Evolutionary conservation across 2,113 vertebrate genomes (phyloP).

Genomic region (Ictalurus furcatus): DNA sequence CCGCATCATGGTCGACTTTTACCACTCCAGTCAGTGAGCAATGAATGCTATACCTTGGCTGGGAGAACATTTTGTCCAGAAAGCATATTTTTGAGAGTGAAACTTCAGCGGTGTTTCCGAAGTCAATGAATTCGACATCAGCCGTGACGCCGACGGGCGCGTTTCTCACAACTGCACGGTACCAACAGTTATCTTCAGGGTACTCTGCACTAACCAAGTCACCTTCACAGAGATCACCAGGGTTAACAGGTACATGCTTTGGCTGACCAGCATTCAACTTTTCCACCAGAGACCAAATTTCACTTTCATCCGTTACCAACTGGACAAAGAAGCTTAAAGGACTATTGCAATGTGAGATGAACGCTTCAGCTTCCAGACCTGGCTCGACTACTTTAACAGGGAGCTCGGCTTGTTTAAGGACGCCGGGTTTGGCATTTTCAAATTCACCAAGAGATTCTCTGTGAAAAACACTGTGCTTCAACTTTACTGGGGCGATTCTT

Average conservation of each 20-base stretch:
- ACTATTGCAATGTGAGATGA: conserved; percentile 81
- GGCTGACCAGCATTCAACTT: conserved; percentile 73
- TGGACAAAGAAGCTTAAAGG: conserved; percentile 87
- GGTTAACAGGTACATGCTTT: conserved; percentile 32
- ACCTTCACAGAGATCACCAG: conserved; percentile 68
- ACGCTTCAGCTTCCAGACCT: conserved; percentile 76
- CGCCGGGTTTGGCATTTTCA: conserved; percentile 26
- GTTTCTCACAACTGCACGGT: conserved; percentile 81
- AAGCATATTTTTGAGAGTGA: conserved; percentile 64
- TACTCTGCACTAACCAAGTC: conserved; percentile 84
- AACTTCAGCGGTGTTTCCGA: conserved; percentile 81
- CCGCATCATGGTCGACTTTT: conserved; percentile 51
- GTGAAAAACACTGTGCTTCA: neutral
- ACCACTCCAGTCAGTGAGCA: conserved; percentile 75
- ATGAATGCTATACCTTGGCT: conserved; percentile 76
- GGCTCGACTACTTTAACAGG: conserved; percentile 70
- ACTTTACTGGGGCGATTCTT: conserved; percentile 1
- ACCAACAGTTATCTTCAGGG: conserved; percentile 81
- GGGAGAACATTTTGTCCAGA: conserved; percentile 66
- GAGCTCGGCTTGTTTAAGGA: conserved; percentile 69
- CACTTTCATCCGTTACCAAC: conserved; percentile 73
- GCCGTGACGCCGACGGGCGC: conserved; percentile 54
- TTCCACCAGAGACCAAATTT: conserved; percentile 75
- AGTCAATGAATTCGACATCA: conserved; percentile 86
- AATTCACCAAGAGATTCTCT: conserved; percentile 31